phyloP scores from a whole-genome alignment of 2,113 vertebrate genomes.

The Columba janthina region DNA sequence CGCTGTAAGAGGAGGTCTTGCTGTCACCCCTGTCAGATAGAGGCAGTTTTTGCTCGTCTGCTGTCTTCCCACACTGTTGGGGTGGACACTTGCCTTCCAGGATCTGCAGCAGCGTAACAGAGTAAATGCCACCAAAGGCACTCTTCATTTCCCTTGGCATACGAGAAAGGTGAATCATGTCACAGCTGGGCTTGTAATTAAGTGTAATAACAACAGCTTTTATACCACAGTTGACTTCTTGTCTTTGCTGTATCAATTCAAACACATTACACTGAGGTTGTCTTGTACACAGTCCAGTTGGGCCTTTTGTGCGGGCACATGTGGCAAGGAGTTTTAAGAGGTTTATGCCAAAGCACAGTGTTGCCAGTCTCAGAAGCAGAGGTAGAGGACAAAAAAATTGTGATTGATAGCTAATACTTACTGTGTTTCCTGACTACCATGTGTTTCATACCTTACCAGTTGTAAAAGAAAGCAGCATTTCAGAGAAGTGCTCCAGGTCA shows the following conservation, averaged over 20 bases:
- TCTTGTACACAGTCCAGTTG: not conserved
- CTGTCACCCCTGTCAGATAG: not conserved
- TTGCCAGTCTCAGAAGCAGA: not conserved
- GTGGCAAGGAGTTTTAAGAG: not conserved
- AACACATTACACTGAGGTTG: not conserved
- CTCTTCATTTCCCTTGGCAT: not conserved
- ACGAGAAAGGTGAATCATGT: not conserved
- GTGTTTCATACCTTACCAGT: not conserved
- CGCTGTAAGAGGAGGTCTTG: not conserved
- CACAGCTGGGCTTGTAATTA: not conserved
- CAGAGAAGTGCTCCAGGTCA: not conserved
- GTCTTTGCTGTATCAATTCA: not conserved
- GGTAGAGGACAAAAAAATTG: not conserved
- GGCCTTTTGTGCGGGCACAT: not conserved
- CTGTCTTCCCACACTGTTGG: not conserved
- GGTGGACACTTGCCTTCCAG: not conserved
- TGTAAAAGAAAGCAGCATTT: not conserved
- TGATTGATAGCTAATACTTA: not conserved
- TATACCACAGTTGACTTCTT: not conserved
- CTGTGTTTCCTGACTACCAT: not conserved
- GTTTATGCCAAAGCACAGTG: not conserved
- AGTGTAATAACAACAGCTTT: not conserved
- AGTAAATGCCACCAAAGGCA: not conserved
- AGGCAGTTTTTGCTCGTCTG: not conserved
- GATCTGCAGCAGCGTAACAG: not conserved